Base-by-base conservation (phyloP, 2,113 vertebrate genomes). In the Alectura lathami region DNA sequence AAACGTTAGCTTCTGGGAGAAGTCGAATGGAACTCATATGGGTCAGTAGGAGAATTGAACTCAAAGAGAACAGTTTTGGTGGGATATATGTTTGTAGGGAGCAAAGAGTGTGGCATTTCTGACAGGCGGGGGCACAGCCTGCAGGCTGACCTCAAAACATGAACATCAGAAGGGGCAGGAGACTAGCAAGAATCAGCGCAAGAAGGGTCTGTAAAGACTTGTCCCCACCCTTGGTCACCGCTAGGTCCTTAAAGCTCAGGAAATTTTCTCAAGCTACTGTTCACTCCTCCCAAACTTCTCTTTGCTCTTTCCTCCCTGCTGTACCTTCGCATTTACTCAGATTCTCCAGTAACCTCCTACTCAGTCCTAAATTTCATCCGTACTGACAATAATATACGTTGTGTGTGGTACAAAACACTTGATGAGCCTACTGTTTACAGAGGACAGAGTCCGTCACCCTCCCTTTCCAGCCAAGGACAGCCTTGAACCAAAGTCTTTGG, bases 241-340 rank as follows among this genome's bases (percentile, higher is more conserved):
- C 40, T 32, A 57, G 11, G 18, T 76, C 22, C 45, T 72, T 66
- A 62, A 81, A 85, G 50, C 40, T 80, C 36, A 34, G 67, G 23
- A 83, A 18, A 27, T 43, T 72, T 85, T 89, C 72, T 80, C 24
- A 22, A 77, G 34, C 15, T 86, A 42, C 45, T 66, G 20, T 42
- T 72, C 36, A n/a, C 26, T 80, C 50, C 62, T 54, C 43, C 42
- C 23, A 67, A 74, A 13, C 23, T 32, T 87, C 69, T 59, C 30
- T 14, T 68, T 81, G 22, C 24, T 84, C 72, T 79, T 86, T 60
- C 38, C 34, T 92, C 38, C 29, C 51, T 7, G 2, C 56, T 93
- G 73, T 50, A 40, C 27, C 54, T 87, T 85, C 70, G 69, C 16
- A 50, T 42, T 63, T 64, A 68, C 57, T 93, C 70, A 93, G 51